Percentiles rank a stretch among this genome's conserved stretches.
Conservation (phyloP, 2,888 invertebrate genomes). For the Eustalomyia histrio region DNA sequence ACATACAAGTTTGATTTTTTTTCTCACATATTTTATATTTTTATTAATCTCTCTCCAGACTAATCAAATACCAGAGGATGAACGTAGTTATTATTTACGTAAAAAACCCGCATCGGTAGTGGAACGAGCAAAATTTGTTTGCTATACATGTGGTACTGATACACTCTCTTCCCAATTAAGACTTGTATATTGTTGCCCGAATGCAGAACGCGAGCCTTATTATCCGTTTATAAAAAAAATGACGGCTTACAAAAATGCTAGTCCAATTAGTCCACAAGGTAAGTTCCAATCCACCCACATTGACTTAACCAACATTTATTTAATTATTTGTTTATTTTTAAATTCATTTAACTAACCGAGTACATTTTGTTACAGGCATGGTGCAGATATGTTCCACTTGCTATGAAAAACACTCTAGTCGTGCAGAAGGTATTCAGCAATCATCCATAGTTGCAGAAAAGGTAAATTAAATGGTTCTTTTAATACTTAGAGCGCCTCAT, state of each 20-base stretch:
- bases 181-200: conserved; percentile 90
- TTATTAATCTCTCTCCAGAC: conserved; percentile 79
- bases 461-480: conserved; percentile 31
- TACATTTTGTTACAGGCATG: conserved; percentile 82
- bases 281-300: conserved; percentile 70
- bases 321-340: too few relatives aligned
- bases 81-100: conserved; percentile 89
- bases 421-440: conserved; percentile 77
- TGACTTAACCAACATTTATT: too few relatives aligned
- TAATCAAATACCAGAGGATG: conserved; percentile 86
- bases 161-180: conserved; percentile 89
- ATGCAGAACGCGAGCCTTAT: conserved; percentile 92
- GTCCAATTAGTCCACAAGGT: conserved; percentile 94
- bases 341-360: too few relatives aligned
- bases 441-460: conserved; percentile 51
- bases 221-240: conserved; percentile 92
- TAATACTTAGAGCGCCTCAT: too few relatives aligned
- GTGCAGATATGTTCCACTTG: conserved; percentile 93
- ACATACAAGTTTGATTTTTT: too few relatives aligned
- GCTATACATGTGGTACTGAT: conserved; percentile 92
- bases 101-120: conserved; percentile 85
- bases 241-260: conserved; percentile 90
- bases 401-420: conserved; percentile 85
- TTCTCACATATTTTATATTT: not conserved
- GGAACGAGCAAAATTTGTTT: conserved; percentile 88